These are phyloP conservation scores for Clinocottus analis DNA, from an alignment of 2,113 vertebrate genomes.

Conservation along the genomic window DNA sequence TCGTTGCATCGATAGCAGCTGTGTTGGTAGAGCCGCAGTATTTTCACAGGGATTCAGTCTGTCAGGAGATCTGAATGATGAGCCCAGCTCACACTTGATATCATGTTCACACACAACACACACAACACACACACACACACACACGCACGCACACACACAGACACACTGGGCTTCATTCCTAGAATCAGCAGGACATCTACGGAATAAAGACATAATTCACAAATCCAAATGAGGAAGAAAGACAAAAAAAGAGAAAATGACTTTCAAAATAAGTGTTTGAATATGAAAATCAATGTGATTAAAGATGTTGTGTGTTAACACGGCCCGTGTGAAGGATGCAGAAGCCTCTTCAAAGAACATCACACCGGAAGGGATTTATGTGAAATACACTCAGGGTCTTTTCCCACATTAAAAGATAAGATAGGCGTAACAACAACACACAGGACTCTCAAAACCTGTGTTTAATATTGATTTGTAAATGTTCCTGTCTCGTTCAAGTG, in stretches of 20 bases:
- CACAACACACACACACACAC: constrained; percentile 38
- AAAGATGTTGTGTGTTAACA: constrained; percentile 31
- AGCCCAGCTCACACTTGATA: constrained; percentile 47
- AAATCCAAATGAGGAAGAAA: constrained; percentile 4
- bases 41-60: constrained; percentile 57
- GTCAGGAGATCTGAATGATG: constrained; percentile 62
- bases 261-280: constrained; percentile 34
- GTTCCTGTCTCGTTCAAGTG: background rate
- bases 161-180: constrained; percentile 28
- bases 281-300: constrained; percentile 51
- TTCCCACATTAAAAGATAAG: constrained; percentile 51
- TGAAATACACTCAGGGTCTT: constrained; percentile 25
- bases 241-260: background rate
- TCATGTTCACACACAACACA: constrained; percentile 38
- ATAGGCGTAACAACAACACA: constrained; percentile 6
- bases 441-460: background rate
- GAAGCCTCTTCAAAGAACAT: constrained; percentile 40
- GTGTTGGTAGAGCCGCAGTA: constrained; percentile 19
- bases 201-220: constrained; percentile 45
- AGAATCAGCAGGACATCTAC: constrained; percentile 21
- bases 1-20: constrained; percentile 34
- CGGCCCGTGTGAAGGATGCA: constrained; percentile 8
- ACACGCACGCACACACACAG: constrained; percentile 28
- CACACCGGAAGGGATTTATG: constrained; percentile 28
- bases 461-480: constrained; percentile 1